Conservation (phyloP, 2,113 vertebrate species). For the Shinisaurus crocodilurus region DNA sequence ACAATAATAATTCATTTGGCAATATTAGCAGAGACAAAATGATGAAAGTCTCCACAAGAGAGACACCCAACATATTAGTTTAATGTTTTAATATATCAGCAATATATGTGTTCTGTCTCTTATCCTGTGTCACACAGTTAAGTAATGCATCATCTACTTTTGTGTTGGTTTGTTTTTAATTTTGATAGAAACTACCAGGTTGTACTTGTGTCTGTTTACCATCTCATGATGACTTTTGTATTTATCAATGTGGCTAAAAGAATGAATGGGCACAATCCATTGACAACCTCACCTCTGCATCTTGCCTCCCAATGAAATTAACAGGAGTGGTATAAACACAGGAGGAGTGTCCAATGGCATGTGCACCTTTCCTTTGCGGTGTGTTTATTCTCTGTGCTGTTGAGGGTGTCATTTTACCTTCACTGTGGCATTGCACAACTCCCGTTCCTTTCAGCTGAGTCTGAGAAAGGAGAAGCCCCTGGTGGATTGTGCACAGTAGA, state of each 20-base stretch:
- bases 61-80: slow-evolving; percentile 34
- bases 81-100: neutral
- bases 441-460: neutral
- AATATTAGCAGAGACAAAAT: slow-evolving; percentile 12
- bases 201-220: slow-evolving; percentile 12
- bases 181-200: neutral
- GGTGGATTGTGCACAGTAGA: neutral
- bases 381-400: neutral
- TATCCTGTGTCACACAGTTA: neutral
- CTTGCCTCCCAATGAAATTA: neutral
- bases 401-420: neutral
- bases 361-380: too few species aligned
- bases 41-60: slow-evolving; percentile 30
- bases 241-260: slow-evolving; percentile 28
- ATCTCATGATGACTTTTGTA: neutral
- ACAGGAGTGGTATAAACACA: neutral
- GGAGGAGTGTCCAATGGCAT: neutral
- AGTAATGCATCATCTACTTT: neutral
- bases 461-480: neutral
- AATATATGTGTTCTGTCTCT: neutral
- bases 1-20: neutral
- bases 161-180: neutral
- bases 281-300: neutral
- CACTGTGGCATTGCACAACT: neutral
- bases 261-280: neutral